Percentiles rank a stretch among this genome's conserved stretches.
Conservation (phyloP, 2,113 vertebrate species). For the Neolamprologus sp. region DNA sequence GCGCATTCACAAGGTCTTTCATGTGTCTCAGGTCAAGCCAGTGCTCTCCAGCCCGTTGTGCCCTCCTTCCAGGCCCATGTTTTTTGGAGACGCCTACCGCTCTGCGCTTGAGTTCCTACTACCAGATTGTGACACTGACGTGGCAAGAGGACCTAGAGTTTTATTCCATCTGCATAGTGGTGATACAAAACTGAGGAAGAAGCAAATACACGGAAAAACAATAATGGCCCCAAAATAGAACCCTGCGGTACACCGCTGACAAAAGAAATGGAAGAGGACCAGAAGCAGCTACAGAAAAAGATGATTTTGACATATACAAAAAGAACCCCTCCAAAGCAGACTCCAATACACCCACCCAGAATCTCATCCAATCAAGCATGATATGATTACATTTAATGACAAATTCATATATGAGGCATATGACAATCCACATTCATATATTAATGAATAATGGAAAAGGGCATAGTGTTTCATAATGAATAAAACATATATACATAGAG, state of each 20-base stretch:
- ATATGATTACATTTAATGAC: neutral
- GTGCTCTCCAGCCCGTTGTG: neutral
- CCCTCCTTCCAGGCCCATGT: neutral
- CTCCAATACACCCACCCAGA: neutral
- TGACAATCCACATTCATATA: neutral
- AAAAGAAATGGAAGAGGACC: neutral
- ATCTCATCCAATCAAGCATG: neutral
- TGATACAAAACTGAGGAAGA: neutral
- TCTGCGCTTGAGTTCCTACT: neutral
- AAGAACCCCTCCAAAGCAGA: neutral
- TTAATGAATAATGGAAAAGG: neutral
- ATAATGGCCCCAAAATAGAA: neutral
- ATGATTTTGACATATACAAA: neutral
- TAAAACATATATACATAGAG: neutral
- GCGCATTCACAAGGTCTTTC: neutral
- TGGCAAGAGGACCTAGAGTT: neutral
- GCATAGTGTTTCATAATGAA: neutral
- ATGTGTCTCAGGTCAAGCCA: neutral
- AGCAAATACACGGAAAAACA: neutral
- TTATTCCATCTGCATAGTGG: neutral
- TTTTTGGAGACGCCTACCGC: neutral
- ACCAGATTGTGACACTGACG: neutral
- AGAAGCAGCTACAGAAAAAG: neutral
- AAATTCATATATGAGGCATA: neutral
- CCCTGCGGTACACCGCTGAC: neutral